These are phyloP conservation scores for Sylvilagus floridanus DNA, from an alignment of 2,797 vertebrate species.

Conservation along the genomic window DNA sequence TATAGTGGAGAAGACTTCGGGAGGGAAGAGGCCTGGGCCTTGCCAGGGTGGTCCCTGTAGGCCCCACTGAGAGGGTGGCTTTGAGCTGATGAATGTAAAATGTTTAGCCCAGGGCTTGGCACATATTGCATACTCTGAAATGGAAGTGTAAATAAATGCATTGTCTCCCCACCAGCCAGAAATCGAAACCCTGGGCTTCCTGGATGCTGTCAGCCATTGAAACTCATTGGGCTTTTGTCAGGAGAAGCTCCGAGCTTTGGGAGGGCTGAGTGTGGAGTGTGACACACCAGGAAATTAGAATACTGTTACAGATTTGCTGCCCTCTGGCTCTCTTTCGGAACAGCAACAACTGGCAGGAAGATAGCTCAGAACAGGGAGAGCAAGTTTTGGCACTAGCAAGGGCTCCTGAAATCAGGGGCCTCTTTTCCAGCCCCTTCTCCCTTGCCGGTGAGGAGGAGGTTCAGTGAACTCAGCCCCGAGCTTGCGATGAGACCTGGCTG, in stretches of 20 bases:
- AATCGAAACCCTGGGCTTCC: neutral
- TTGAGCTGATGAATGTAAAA: neutral
- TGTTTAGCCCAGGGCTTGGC: neutral
- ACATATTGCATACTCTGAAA: neutral
- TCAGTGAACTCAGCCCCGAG: neutral
- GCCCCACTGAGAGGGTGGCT: neutral
- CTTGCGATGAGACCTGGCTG: neutral
- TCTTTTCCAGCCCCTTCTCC: neutral
- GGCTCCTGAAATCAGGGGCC: neutral
- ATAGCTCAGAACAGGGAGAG: neutral
- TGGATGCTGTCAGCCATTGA: neutral
- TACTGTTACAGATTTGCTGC: slow-evolving; percentile 4
- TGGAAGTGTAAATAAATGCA: neutral
- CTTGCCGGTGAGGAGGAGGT: neutral
- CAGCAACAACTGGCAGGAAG: neutral
- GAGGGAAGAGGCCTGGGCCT: too few species aligned
- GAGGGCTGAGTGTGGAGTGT: neutral
- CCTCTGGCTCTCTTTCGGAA: slow-evolving; percentile 6
- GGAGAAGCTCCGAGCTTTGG: neutral
- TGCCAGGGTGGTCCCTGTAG: neutral
- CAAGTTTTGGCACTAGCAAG: neutral
- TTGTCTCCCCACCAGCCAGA: neutral
- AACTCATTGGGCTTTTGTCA: neutral
- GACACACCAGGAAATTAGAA: slow-evolving; percentile 47
- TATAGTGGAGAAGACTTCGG: neutral